A percentile compares a stretch with the other conserved stretches of the same genome.
Evolutionary conservation across 2,113 vertebrate genomes (phyloP).

Genomic region (Hirundichthys speculiger): DNA sequence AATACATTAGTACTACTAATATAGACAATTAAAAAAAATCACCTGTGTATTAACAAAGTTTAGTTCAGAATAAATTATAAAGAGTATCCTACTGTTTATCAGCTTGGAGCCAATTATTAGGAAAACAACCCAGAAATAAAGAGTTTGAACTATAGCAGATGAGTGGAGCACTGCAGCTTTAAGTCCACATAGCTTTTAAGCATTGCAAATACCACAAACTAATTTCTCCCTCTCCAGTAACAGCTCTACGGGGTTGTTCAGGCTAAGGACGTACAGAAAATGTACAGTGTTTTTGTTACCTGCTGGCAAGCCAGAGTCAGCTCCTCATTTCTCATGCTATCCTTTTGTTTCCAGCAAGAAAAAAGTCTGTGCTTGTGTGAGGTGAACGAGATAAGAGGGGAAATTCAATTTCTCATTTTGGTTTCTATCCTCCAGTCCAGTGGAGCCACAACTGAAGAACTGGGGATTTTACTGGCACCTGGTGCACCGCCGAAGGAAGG

Average conservation of each 20-base stretch:
- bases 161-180: constrained; percentile 72
- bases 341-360: constrained; percentile 71
- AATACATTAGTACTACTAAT: not conserved
- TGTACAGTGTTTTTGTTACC: constrained; percentile 48
- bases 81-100: not conserved
- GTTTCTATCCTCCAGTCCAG: constrained; percentile 69
- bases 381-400: constrained; percentile 42
- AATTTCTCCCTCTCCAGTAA: constrained; percentile 59
- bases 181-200: constrained; percentile 68
- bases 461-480: constrained; percentile 66
- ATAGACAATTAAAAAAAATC: not conserved
- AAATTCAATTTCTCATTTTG: constrained; percentile 66
- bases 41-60: constrained; percentile 50
- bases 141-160: constrained; percentile 29
- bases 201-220: constrained; percentile 74
- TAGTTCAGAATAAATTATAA: constrained; percentile 4
- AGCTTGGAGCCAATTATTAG: not conserved
- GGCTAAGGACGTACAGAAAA: constrained; percentile 44
- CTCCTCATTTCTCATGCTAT: constrained; percentile 39
- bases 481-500: constrained; percentile 40
- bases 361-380: constrained; percentile 47
- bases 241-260: constrained; percentile 49
- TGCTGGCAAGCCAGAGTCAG: constrained; percentile 41
- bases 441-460: constrained; percentile 70
- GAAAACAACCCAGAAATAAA: not conserved